Evolutionary conservation across 2,888 invertebrate species (phyloP).

Genomic region (Phortica okadai): DNA sequence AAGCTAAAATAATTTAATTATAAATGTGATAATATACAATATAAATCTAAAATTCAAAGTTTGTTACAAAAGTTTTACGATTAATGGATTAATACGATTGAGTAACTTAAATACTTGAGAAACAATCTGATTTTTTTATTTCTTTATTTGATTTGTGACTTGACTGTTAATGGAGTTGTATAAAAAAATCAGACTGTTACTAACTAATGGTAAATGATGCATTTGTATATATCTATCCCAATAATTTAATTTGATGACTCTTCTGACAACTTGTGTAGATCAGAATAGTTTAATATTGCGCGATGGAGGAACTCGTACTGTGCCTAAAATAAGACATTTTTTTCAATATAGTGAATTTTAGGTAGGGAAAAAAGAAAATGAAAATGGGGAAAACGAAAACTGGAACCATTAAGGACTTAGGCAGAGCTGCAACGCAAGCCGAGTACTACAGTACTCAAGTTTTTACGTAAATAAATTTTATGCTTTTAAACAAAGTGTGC

Average conservation of each 20-base stretch:
- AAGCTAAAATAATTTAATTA: conserved; percentile 61
- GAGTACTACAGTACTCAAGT: too few relatives aligned
- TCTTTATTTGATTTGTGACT: too few relatives aligned
- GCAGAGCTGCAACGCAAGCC: too few relatives aligned
- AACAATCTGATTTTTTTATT: not conserved
- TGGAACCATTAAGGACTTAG: too few relatives aligned
- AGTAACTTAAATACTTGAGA: not conserved
- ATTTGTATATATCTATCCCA: too few relatives aligned
- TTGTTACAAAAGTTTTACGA: too few relatives aligned
- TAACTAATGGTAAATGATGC: too few relatives aligned
- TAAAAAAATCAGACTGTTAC: too few relatives aligned
- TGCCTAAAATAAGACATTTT: conserved; percentile 78
- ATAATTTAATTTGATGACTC: conserved; percentile 57
- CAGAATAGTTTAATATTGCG: conserved; percentile 92
- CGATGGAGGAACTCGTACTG: conserved; percentile 96
- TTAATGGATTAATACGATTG: too few relatives aligned
- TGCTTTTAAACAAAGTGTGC: too few relatives aligned
- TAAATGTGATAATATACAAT: conserved; percentile 42
- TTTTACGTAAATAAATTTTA: too few relatives aligned
- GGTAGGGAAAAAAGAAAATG: not conserved
- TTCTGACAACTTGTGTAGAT: conserved; percentile 85
- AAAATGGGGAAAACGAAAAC: not conserved
- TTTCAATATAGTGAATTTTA: not conserved
- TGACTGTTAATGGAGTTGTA: too few relatives aligned
- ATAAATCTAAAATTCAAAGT: not conserved